These are phyloP conservation scores for Pyrrhia umbra DNA, from an alignment of 2,888 invertebrate genomes.

Conservation along the genomic window DNA sequence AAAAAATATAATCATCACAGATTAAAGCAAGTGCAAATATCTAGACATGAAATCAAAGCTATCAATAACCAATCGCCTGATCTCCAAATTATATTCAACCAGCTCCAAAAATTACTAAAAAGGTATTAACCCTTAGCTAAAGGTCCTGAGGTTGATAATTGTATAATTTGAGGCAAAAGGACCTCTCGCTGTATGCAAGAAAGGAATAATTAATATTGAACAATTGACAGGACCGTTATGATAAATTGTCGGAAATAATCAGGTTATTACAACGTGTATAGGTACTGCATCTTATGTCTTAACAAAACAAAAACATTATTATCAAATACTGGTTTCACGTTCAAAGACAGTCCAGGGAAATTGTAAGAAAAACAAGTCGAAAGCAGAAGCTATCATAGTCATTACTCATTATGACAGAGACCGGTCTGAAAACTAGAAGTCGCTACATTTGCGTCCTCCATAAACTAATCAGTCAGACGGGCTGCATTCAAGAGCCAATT, in stretches of 20 bases:
- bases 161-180: conserved; percentile 19
- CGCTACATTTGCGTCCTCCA: conserved; percentile 7
- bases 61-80: conserved; percentile 66
- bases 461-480: conserved; percentile 26
- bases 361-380: conserved; percentile 34
- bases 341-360: conserved; percentile 27
- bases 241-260: conserved; percentile 62
- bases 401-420: conserved; percentile 30
- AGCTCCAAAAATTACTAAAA: conserved; percentile 15
- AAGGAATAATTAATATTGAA: conserved; percentile 74
- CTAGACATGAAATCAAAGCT: conserved; percentile 63
- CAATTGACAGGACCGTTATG: conserved; percentile 69
- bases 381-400: conserved; percentile 31
- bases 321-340: conserved; percentile 10
- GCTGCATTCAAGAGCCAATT: conserved; percentile 10
- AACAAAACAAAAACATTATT: conserved; percentile 3
- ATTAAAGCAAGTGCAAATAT: conserved; percentile 39
- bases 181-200: conserved; percentile 47
- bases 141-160: conserved; percentile 9
- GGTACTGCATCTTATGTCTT: conserved; percentile 13
- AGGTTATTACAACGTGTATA: conserved; percentile 41
- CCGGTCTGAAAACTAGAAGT: conserved; percentile 32
- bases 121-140: background rate
- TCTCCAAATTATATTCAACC: conserved; percentile 44
- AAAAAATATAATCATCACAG: conserved; percentile 44